phyloP scores from a whole-genome alignment of 2,888 invertebrate genomes.

The Melanostoma mellinum region DNA sequence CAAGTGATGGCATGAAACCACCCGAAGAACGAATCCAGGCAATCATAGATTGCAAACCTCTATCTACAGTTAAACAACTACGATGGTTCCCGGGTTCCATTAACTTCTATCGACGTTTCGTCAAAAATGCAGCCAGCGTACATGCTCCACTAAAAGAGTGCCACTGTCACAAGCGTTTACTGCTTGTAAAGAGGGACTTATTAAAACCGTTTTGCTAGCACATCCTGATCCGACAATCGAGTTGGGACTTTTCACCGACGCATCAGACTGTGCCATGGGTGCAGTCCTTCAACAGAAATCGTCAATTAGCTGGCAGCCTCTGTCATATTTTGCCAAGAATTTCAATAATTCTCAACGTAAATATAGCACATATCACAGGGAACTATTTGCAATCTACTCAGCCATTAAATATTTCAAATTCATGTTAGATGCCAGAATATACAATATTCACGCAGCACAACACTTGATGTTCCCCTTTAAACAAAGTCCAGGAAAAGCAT shows the following conservation, averaged over 20 bases:
- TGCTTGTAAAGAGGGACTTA: too few species aligned
- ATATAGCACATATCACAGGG: conserved; percentile 31
- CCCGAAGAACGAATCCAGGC: conserved; percentile 76
- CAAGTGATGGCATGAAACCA: conserved; percentile 75
- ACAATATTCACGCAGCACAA: too few species aligned
- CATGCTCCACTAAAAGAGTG: conserved; percentile 40
- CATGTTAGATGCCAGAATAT: conserved; percentile 25
- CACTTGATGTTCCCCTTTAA: conserved; percentile 1
- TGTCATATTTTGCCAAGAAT: too few species aligned
- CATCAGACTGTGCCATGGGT: conserved; percentile 17
- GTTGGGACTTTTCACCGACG: too few species aligned
- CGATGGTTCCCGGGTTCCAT: conserved; percentile 76
- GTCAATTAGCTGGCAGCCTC: conserved; percentile 36
- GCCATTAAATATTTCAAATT: conserved; percentile 14
- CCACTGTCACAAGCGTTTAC: too few species aligned
- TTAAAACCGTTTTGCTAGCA: too few species aligned
- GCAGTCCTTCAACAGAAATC: conserved; percentile 17
- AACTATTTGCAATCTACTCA: conserved; percentile 24
- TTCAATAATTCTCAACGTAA: conserved; percentile 25
- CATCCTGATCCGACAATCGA: too few species aligned
- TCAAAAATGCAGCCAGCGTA: conserved; percentile 65
- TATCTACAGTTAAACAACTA: conserved; percentile 65
- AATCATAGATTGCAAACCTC: conserved; percentile 74
- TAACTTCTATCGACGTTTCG: conserved; percentile 77
- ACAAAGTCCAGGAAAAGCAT: conserved; percentile 1